Evolutionary conservation across 2,113 vertebrate species (phyloP), one percentile per base, ranked within the genome.

Genomic region (Leptocoma aspasia): DNA sequence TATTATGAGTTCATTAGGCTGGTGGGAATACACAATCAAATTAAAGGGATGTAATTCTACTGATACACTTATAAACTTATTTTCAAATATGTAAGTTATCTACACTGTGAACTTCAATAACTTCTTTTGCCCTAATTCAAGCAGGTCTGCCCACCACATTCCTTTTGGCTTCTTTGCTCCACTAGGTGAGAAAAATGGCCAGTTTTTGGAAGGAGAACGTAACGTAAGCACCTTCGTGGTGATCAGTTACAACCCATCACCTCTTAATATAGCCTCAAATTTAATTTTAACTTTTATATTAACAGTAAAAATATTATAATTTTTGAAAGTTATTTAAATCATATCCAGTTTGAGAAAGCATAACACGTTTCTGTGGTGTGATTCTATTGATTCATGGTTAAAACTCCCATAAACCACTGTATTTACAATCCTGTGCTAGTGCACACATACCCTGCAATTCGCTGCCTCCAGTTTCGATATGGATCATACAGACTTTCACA

Each of bases 401-500:
- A n/a, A 86, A 69, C 59, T 47, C 35, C 22, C 35, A 70, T 3
- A 44, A 83, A 66, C 6, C 13, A 50, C 42, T 86, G 21, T 21
- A 88, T 42, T 90, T 82, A 59, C 31, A 76, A 23, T n/a, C 41
- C 78, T 70, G 42, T 28, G 23, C 33, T 11, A 20, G 54, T 56
- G 30, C 41, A 47, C 33, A 95, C 97, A 82, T 98, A 99, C 99
- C 99, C 98, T 91, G 98, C 98, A 90, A 98, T 97, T 91, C 97
- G 97, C 77, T 99, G 99, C 95, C 99, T 99, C 99, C 99, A 99
- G 95, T 99, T 99, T 93, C 98, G 98, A 97, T 99, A 99, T 0
- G 99, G 99, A 97, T 99, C 99, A 0, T 99, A 99, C 37, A 99
- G 99, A 96, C 99, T 99, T 98, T 99, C 99, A 80, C 99, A 99